Conservation (phyloP, 2,888 invertebrate genomes). For the Tryphoninae sp. region DNA sequence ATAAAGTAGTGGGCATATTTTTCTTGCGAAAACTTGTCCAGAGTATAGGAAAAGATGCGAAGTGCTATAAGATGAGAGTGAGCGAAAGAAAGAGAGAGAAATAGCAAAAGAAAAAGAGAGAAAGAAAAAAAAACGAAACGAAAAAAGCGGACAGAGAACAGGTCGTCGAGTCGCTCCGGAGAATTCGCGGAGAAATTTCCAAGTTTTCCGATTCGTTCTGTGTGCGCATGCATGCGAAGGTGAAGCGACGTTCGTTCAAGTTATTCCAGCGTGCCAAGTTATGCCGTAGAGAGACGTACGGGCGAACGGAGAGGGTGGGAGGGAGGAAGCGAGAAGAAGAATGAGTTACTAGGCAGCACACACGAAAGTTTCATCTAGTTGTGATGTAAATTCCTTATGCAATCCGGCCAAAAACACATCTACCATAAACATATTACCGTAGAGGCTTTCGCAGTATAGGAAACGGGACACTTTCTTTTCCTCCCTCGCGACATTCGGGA, state of each 20-base stretch:
- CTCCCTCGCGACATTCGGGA: conserved; percentile 24
- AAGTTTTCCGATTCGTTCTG: conserved; percentile 65
- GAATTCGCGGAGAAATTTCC: conserved; percentile 58
- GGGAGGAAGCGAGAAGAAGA: conserved; percentile 49
- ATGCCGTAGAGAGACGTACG: conserved; percentile 52
- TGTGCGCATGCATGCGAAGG: conserved; percentile 52
- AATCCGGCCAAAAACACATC: conserved; percentile 62
- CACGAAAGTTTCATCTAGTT: conserved; percentile 64
- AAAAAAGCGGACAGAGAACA: conserved; percentile 4
- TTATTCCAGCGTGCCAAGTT: conserved; percentile 59
- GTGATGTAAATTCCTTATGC: conserved; percentile 66
- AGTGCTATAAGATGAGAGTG: conserved; percentile 7
- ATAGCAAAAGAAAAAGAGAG: neutral
- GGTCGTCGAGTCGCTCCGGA: conserved; percentile 41
- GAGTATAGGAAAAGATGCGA: neutral
- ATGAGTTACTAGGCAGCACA: conserved; percentile 63
- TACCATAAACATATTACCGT: conserved; percentile 65
- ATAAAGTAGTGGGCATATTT: conserved; percentile 3
- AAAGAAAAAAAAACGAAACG: neutral
- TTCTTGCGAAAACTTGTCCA: neutral
- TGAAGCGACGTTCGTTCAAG: conserved; percentile 57
- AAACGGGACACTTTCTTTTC: conserved; percentile 23
- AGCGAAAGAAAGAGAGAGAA: conserved; percentile 11
- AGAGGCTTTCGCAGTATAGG: conserved; percentile 42
- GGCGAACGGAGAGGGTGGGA: conserved; percentile 12